Percentiles rank a stretch among this genome's conserved stretches.
Evolutionary conservation across 2,888 invertebrate species (phyloP).

Genomic region (Halictus ligatus): DNA sequence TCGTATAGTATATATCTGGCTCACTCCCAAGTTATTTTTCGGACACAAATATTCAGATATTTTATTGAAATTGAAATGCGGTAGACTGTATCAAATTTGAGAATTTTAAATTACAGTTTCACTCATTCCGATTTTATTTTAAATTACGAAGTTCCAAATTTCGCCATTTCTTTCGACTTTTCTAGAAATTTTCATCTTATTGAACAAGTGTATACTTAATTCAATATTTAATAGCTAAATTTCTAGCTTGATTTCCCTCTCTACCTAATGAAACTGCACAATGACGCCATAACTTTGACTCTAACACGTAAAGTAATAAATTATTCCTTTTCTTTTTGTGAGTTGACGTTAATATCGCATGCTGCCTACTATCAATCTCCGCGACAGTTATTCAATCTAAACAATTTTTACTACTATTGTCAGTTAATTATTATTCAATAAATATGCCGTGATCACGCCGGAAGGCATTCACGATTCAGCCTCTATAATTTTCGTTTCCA

Average conservation of each 20-base stretch:
- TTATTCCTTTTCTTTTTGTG: background rate
- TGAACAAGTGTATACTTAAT: background rate
- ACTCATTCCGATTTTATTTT: background rate
- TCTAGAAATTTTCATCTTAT: background rate
- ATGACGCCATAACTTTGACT: background rate
- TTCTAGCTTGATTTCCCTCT: background rate
- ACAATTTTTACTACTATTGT: background rate
- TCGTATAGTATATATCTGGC: background rate
- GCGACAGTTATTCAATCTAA: background rate
- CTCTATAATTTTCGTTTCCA: conserved; percentile 7
- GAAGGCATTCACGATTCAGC: background rate
- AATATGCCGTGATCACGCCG: background rate
- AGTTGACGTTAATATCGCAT: background rate
- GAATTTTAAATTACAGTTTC: background rate
- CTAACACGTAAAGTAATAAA: background rate
- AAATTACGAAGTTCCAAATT: background rate
- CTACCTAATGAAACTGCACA: background rate
- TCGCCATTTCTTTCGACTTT: background rate
- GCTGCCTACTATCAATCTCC: background rate
- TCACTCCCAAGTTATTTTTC: background rate
- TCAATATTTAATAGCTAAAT: too few relatives aligned
- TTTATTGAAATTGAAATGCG: background rate
- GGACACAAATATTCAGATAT: background rate
- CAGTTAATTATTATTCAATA: background rate
- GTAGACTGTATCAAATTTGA: background rate